Conservation (phyloP, 2,797 vertebrate genomes). For the Amniataba percoides region DNA sequence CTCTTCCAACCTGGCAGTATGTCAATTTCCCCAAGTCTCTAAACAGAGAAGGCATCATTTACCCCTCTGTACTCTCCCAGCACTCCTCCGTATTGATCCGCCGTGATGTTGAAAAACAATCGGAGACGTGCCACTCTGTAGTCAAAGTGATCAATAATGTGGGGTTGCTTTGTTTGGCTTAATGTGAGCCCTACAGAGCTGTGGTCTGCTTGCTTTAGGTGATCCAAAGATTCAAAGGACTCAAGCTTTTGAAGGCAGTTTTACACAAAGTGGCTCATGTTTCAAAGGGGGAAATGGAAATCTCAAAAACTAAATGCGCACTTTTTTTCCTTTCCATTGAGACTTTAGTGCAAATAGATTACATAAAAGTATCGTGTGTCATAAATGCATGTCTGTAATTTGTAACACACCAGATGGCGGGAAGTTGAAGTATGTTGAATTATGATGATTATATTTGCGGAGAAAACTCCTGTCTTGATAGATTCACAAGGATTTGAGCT, state of each 20-base stretch:
- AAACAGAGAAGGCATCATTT: constrained; percentile 80
- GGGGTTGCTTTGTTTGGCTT: constrained; percentile 48
- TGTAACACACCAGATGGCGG: too few species aligned
- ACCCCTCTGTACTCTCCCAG: constrained; percentile 53
- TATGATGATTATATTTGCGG: too few species aligned
- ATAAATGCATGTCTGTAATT: too few species aligned
- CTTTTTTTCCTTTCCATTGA: background rate
- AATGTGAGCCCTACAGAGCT: constrained; percentile 2
- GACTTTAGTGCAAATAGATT: background rate
- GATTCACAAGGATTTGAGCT: too few species aligned
- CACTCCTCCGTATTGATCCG: constrained; percentile 75
- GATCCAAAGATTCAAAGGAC: background rate
- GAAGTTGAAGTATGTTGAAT: too few species aligned
- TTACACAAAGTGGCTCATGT: background rate
- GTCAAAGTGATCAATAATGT: constrained; percentile 69
- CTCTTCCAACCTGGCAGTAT: constrained; percentile 71
- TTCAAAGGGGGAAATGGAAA: background rate
- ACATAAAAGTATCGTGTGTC: too few species aligned
- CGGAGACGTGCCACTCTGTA: constrained; percentile 64
- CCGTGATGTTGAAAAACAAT: constrained; percentile 75
- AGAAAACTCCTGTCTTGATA: too few species aligned
- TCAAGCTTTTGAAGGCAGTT: background rate
- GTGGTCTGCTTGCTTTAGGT: background rate
- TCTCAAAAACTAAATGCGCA: background rate
- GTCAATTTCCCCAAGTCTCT: constrained; percentile 76